Conservation (phyloP, 2,888 invertebrate genomes). For the Phorcus lineatus region DNA sequence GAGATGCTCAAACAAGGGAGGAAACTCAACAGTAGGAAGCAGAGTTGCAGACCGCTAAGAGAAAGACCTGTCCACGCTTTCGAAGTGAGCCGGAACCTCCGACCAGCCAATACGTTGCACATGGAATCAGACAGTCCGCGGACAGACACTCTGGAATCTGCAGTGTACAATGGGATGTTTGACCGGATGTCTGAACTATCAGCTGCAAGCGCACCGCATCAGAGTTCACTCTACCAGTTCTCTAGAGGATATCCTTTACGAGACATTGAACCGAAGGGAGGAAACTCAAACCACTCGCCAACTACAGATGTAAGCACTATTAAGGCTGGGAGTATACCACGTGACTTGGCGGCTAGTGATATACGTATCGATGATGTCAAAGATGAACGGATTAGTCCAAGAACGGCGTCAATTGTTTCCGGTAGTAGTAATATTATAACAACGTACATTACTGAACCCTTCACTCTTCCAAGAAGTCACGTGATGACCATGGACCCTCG, state of each 20-base stretch:
- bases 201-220: neutral
- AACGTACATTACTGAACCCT: neutral
- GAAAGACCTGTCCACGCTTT: neutral
- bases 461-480: neutral
- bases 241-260: neutral
- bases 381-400: neutral
- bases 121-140: slow-evolving; percentile 3
- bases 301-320: neutral
- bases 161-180: slow-evolving; percentile 1
- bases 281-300: neutral
- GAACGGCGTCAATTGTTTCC: neutral
- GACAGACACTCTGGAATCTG: neutral
- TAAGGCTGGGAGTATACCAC: neutral
- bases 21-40: slow-evolving; percentile 32
- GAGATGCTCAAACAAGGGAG: slow-evolving; percentile 29
- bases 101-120: neutral
- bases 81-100: slow-evolving; percentile 3
- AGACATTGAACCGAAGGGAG: neutral
- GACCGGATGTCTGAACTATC: neutral
- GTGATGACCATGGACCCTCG: slow-evolving; percentile 4
- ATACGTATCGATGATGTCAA: neutral
- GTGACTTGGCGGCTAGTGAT: neutral
- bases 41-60: neutral
- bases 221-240: neutral
- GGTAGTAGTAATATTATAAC: neutral